Evolutionary conservation across 1,140 invertebrate species (phyloP).

Genomic region (Ceratitis capitata): DNA sequence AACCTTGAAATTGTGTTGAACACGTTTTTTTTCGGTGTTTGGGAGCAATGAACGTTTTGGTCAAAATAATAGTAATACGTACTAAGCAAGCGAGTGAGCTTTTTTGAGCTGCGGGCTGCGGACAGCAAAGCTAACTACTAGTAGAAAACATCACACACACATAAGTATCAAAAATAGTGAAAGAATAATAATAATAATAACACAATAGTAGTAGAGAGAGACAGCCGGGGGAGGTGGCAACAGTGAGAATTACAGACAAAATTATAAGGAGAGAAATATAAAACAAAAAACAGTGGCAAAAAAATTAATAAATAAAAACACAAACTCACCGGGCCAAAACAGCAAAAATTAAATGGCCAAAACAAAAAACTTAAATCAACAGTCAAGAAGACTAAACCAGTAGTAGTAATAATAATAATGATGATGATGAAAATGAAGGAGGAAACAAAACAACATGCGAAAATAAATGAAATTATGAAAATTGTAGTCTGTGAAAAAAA

Average conservation of each 20-base stretch:
- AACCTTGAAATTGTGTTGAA: slow-evolving; percentile 30
- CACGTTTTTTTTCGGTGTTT: background rate
- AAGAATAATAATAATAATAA: background rate
- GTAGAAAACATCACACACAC: background rate
- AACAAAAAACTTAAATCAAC: slow-evolving; percentile 22
- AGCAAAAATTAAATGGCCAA: slow-evolving; percentile 11
- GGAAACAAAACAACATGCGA: background rate
- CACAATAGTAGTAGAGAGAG: too few species aligned
- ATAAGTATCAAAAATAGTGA: background rate
- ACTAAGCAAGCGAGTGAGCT: background rate
- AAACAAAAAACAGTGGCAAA: background rate
- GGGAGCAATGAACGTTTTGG: slow-evolving; percentile 34
- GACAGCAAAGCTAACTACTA: background rate
- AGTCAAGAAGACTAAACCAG: background rate
- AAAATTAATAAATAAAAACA: background rate
- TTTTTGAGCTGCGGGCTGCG: background rate
- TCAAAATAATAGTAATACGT: slow-evolving; percentile 18
- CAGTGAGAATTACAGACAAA: background rate
- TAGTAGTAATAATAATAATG: background rate
- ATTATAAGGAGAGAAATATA: background rate
- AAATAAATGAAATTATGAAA: slow-evolving; percentile 26
- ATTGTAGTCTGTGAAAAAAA: background rate
- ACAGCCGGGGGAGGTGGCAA: background rate
- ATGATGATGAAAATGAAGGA: slow-evolving; percentile 18
- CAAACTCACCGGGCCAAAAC: background rate